These are phyloP conservation scores for Paradoxurus hermaphroditus DNA, from an alignment of 2,113 vertebrate genomes.

Conservation along the genomic window DNA sequence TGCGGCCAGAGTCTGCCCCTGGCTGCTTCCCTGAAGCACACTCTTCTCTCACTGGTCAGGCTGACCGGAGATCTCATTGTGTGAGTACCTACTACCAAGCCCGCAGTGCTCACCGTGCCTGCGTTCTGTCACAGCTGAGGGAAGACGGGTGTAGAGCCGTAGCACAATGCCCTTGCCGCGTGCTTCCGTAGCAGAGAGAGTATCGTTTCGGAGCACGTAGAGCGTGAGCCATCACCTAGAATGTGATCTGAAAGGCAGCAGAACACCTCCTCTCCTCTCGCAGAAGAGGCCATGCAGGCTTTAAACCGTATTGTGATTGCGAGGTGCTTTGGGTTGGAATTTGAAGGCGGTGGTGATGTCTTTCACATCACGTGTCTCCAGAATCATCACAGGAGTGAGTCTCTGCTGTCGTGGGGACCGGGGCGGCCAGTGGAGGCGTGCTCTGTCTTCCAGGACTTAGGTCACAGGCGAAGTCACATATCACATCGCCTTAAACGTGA, in stretches of 20 bases:
- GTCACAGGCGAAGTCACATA: neutral
- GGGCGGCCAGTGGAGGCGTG: neutral
- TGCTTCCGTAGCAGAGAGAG: neutral
- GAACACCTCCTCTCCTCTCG: neutral
- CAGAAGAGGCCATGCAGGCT: neutral
- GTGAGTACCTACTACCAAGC: constrained; percentile 83
- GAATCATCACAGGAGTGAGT: neutral
- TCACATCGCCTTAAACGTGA: neutral
- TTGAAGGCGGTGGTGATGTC: neutral
- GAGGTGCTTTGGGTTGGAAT: neutral
- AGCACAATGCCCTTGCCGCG: neutral
- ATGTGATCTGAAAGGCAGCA: neutral
- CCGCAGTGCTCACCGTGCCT: rapidly evolving
- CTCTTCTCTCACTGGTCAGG: constrained; percentile 95
- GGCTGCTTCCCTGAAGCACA: constrained; percentile 95
- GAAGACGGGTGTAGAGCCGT: neutral
- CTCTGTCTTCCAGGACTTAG: neutral
- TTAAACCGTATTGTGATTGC: neutral
- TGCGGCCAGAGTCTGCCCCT: constrained; percentile 94
- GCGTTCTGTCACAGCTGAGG: neutral
- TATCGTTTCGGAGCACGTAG: neutral
- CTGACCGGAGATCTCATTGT: constrained; percentile 96
- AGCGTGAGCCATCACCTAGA: neutral
- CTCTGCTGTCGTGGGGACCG: neutral
- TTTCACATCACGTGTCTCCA: neutral